Conservation (phyloP, 1,140 invertebrate genomes). For the Microplitis demolitor region DNA sequence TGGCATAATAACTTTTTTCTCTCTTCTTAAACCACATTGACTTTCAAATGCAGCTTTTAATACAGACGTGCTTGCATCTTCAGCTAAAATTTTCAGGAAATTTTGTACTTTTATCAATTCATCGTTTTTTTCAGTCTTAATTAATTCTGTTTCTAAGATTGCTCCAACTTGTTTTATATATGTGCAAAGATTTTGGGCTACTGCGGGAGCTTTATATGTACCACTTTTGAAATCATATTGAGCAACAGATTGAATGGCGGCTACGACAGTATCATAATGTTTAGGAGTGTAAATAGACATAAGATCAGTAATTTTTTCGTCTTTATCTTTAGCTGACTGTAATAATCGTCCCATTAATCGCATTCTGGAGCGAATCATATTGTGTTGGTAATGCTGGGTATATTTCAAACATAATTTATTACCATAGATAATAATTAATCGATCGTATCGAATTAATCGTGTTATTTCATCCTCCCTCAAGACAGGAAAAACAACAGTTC, state of each 20-base stretch:
- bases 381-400: slow-evolving; percentile 2
- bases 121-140: slow-evolving; percentile 21
- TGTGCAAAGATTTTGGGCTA: slow-evolving; percentile 14
- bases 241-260: slow-evolving; percentile 3
- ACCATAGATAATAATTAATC: slow-evolving; percentile 25
- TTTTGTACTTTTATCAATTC: slow-evolving; percentile 27
- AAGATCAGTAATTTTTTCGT: not conserved
- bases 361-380: not conserved
- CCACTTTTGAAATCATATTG: slow-evolving; percentile 1
- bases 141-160: slow-evolving; percentile 21
- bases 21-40: slow-evolving; percentile 4
- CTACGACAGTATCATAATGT: slow-evolving; percentile 1
- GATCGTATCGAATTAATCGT: slow-evolving; percentile 31
- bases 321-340: not conserved
- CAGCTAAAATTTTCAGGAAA: slow-evolving; percentile 25
- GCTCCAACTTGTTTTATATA: slow-evolving; percentile 26
- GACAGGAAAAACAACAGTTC: slow-evolving; percentile 28
- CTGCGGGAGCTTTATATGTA: not conserved
- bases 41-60: slow-evolving; percentile 17
- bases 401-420: slow-evolving; percentile 30
- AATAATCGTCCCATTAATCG: slow-evolving; percentile 1
- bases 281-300: slow-evolving; percentile 4
- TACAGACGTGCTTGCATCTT: slow-evolving; percentile 20
- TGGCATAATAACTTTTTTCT: slow-evolving; percentile 6
- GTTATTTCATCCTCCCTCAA: slow-evolving; percentile 30